Conservation (phyloP, 2,888 invertebrate species). For the Eupithecia subumbrata region DNA sequence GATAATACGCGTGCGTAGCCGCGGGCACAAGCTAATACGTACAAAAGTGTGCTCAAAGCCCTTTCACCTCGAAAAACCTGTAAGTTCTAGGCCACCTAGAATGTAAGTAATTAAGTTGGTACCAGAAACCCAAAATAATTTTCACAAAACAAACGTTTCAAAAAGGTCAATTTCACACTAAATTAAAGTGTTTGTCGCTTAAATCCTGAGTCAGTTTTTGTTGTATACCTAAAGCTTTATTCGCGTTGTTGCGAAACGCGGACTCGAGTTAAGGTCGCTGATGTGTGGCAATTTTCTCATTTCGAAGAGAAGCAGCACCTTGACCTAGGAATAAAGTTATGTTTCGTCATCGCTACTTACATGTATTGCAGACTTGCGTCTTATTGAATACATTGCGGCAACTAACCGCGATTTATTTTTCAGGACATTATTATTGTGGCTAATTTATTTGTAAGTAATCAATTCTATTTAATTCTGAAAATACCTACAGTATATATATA, state of each 20-base stretch:
- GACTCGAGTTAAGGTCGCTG: constrained; percentile 77
- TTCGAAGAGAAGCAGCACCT: constrained; percentile 81
- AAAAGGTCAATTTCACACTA: constrained; percentile 6
- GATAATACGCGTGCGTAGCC: too few relatives aligned
- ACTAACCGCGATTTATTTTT: background rate
- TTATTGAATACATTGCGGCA: constrained; percentile 2
- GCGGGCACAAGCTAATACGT: background rate
- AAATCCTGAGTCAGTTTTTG: constrained; percentile 33
- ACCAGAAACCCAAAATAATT: background rate
- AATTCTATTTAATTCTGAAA: background rate
- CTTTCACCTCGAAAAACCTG: background rate
- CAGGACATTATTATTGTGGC: background rate
- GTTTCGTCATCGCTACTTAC: constrained; percentile 72
- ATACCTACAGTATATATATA: background rate
- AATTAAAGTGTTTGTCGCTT: constrained; percentile 9
- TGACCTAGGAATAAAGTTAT: constrained; percentile 81
- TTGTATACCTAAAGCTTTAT: constrained; percentile 54
- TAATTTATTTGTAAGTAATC: background rate
- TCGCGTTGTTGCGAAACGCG: constrained; percentile 70
- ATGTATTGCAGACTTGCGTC: constrained; percentile 56
- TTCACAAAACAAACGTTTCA: constrained; percentile 3
- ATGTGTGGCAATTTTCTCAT: constrained; percentile 83
- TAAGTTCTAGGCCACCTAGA: background rate
- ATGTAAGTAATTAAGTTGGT: background rate
- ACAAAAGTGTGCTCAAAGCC: background rate